Evolutionary conservation across 2,888 invertebrate genomes (phyloP).

Genomic region (Crematogaster levior): DNA sequence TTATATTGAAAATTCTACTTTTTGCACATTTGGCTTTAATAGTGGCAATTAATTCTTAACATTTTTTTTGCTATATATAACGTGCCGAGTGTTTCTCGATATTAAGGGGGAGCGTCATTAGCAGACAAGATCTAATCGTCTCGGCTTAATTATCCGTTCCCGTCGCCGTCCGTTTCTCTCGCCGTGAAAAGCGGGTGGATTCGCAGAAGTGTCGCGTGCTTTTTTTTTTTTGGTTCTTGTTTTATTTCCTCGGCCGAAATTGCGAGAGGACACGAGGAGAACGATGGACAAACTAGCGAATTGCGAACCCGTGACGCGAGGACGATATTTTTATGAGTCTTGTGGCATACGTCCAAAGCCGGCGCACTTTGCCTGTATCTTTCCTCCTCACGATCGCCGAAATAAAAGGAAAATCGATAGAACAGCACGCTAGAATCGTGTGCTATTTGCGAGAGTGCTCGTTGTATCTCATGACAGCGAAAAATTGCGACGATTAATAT

Average conservation of each 20-base stretch:
- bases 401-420: slow-evolving; percentile 35
- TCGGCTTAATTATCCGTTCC: slow-evolving; percentile 33
- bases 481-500: background rate
- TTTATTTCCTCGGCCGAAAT: slow-evolving; percentile 35
- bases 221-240: slow-evolving; percentile 1
- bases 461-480: background rate
- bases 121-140: slow-evolving; percentile 28
- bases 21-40: background rate
- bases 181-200: slow-evolving; percentile 29
- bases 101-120: background rate
- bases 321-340: slow-evolving; percentile 73
- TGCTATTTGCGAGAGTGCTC: slow-evolving; percentile 2
- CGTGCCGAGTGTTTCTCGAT: slow-evolving; percentile 14
- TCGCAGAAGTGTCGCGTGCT: slow-evolving; percentile 26
- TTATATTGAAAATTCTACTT: background rate
- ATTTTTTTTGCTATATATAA: background rate
- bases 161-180: background rate
- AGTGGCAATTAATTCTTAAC: background rate
- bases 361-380: slow-evolving; percentile 30
- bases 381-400: slow-evolving; percentile 23
- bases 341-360: slow-evolving; percentile 69
- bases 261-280: slow-evolving; percentile 47
- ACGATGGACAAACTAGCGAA: slow-evolving; percentile 58
- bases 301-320: slow-evolving; percentile 64
- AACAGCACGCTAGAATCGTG: background rate